Conservation (phyloP, 2,113 vertebrate genomes). For the Carollia perspicillata region DNA sequence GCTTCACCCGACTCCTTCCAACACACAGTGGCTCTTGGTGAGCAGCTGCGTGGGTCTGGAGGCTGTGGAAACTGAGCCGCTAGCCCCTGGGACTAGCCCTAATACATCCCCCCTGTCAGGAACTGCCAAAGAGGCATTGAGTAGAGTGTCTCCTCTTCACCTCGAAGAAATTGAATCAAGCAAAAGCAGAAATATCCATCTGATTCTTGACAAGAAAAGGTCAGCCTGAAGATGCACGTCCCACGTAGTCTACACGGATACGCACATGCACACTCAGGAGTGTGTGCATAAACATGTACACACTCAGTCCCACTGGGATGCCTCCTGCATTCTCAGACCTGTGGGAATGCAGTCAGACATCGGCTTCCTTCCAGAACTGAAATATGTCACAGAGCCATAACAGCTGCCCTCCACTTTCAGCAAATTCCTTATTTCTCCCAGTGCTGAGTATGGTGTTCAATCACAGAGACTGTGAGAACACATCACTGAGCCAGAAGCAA, state of each 20-base stretch:
- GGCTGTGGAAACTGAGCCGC: background rate
- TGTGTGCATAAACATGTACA: no score
- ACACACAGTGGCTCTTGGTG: background rate
- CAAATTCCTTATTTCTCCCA: background rate
- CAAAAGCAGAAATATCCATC: background rate
- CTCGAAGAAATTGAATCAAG: background rate
- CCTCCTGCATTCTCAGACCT: background rate
- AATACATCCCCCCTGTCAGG: background rate
- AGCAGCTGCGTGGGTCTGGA: background rate
- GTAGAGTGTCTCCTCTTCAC: background rate
- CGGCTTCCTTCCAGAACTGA: background rate
- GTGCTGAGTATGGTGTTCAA: fast-evolving
- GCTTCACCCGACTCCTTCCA: background rate
- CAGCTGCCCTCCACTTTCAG: background rate
- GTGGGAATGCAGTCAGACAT: background rate
- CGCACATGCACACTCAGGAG: background rate
- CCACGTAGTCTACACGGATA: background rate
- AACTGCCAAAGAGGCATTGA: background rate
- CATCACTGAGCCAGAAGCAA: background rate
- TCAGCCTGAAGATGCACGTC: background rate
- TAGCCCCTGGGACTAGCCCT: background rate
- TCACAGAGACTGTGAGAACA: background rate
- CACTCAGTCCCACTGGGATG: background rate
- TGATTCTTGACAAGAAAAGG: background rate
- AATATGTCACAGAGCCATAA: background rate